These are phyloP conservation scores for Calonectris borealis DNA, from an alignment of 2,113 vertebrate species.

Conservation along the genomic window DNA sequence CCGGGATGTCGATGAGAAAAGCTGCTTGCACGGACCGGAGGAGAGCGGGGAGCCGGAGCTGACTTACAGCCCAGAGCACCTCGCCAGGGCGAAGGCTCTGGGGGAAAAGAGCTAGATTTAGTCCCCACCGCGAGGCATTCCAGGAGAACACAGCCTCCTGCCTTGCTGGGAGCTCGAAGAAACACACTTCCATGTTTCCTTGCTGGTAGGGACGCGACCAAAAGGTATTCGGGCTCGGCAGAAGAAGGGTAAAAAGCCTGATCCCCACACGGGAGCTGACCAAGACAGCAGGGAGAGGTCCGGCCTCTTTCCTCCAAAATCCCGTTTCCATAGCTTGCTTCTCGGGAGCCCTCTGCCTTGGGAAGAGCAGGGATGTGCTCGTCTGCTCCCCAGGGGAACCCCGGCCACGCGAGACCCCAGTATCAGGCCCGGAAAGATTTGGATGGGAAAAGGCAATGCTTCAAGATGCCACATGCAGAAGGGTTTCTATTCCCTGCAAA, in stretches of 20 bases:
- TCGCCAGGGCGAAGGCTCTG: accelerated
- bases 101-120: background rate
- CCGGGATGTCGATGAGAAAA: accelerated
- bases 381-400: background rate
- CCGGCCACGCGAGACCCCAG: accelerated
- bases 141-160: background rate
- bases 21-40: accelerated
- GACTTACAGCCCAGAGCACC: too few relatives aligned
- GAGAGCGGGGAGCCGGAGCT: background rate
- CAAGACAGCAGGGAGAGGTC: background rate
- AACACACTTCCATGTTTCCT: background rate
- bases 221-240: background rate
- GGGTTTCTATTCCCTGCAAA: background rate
- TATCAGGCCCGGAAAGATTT: too few relatives aligned
- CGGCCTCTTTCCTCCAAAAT: too few relatives aligned
- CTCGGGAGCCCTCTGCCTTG: background rate
- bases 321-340: background rate
- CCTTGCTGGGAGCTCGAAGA: background rate
- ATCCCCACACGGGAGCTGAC: background rate
- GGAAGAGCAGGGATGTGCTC: background rate
- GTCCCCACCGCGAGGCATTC: accelerated
- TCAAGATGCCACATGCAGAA: accelerated
- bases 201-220: background rate
- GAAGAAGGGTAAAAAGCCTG: background rate
- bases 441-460: background rate